Evolutionary conservation across 2,888 invertebrate species (phyloP).

Genomic region (Drosophila percnosoma): DNA sequence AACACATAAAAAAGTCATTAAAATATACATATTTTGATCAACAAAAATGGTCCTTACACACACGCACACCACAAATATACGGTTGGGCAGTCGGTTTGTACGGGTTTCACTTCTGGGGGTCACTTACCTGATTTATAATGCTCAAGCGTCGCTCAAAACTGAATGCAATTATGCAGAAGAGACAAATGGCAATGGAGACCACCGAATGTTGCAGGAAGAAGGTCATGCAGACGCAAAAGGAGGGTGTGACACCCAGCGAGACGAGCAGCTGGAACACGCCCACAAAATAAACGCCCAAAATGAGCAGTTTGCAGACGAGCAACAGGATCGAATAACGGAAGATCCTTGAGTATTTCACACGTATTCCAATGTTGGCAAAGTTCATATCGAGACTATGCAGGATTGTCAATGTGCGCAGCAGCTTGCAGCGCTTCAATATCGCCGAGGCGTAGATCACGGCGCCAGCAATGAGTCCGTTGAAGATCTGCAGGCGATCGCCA

Average conservation of each 20-base stretch:
- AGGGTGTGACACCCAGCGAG: constrained; percentile 76
- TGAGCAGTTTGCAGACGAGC: constrained; percentile 73
- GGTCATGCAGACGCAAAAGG: constrained; percentile 81
- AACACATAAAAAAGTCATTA: neutral
- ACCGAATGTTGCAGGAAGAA: constrained; percentile 83
- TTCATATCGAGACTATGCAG: constrained; percentile 78
- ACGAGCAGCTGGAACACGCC: constrained; percentile 81
- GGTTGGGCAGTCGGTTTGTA: neutral
- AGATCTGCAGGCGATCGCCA: constrained; percentile 82
- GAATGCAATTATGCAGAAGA: constrained; percentile 81
- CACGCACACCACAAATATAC: neutral
- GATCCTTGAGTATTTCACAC: constrained; percentile 82
- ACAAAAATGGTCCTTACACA: neutral
- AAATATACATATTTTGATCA: neutral
- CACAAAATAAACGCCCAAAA: constrained; percentile 78
- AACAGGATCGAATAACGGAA: constrained; percentile 79
- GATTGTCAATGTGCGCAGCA: constrained; percentile 75
- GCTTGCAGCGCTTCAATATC: constrained; percentile 72
- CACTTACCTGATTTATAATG: constrained; percentile 83
- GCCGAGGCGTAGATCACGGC: constrained; percentile 81
- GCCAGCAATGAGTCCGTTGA: constrained; percentile 81
- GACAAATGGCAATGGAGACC: constrained; percentile 81
- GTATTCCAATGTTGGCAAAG: constrained; percentile 80
- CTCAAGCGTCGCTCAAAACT: constrained; percentile 82
- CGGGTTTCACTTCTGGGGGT: neutral